phyloP scores from a whole-genome alignment of 2,797 vertebrate species.

The Siniperca undulata region DNA sequence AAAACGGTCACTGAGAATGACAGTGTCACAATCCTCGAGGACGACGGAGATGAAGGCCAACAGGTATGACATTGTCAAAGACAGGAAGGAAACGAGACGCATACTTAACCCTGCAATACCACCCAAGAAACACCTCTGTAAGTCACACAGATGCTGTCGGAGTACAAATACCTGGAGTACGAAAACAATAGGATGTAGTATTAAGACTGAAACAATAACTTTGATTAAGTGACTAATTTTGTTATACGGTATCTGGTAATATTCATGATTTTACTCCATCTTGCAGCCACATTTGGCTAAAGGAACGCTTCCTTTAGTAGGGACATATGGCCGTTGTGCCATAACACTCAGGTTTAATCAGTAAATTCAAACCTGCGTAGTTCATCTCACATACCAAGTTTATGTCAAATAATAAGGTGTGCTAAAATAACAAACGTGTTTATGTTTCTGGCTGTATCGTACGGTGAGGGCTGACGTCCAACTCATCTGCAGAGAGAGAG shows the following conservation, averaged over 20 bases:
- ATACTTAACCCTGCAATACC: too few relatives aligned
- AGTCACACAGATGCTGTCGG: too few relatives aligned
- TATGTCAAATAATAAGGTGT: not conserved
- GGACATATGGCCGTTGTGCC: not conserved
- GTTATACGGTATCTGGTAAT: too few relatives aligned
- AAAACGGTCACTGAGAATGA: not conserved
- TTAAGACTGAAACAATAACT: too few relatives aligned
- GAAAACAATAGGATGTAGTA: too few relatives aligned
- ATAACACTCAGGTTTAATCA: not conserved
- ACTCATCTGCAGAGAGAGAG: constrained; percentile 33
- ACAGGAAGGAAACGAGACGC: too few relatives aligned
- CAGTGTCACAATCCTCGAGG: not conserved
- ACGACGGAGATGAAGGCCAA: not conserved
- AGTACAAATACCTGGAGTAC: too few relatives aligned
- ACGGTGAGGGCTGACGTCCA: constrained; percentile 10
- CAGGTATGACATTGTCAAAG: too few relatives aligned
- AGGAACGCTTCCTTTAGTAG: not conserved
- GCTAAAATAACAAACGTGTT: not conserved
- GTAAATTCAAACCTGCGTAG: not conserved
- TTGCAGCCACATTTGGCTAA: not conserved
- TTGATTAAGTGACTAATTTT: too few relatives aligned
- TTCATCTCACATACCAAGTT: not conserved
- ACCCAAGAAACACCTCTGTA: too few relatives aligned
- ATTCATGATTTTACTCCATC: not conserved
- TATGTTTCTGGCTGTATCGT: not conserved